A percentile compares a stretch with the other conserved stretches of the same genome.
These are phyloP conservation scores for Strigamia crassipes DNA, from an alignment of 2,888 invertebrate genomes.

Conservation along the genomic window DNA sequence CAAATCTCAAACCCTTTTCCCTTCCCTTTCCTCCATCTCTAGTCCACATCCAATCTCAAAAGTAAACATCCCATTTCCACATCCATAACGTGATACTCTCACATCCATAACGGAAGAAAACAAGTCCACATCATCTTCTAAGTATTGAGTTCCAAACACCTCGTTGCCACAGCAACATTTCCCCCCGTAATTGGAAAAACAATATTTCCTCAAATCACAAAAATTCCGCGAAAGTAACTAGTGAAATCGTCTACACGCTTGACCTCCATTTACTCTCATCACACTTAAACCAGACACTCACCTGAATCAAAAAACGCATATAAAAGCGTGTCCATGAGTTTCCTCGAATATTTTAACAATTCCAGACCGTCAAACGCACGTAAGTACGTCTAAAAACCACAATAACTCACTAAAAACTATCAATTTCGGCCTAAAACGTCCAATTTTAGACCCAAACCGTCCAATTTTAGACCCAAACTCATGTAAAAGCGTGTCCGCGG, in stretches of 20 bases:
- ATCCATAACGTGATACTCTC: background rate
- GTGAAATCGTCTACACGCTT: background rate
- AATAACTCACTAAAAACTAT: too few relatives aligned
- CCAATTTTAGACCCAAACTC: too few relatives aligned
- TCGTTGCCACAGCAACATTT: background rate
- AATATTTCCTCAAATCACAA: background rate
- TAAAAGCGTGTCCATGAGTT: background rate
- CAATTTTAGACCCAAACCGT: background rate
- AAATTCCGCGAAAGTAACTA: background rate
- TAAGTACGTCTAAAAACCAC: background rate
- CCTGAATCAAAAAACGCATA: background rate
- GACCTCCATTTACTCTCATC: background rate
- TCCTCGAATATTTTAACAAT: background rate
- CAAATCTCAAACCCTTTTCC: background rate
- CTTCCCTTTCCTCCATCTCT: background rate
- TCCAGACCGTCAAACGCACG: background rate
- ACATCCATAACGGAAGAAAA: background rate
- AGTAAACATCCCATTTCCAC: background rate
- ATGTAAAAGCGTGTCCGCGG: too few relatives aligned
- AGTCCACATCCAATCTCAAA: too few relatives aligned
- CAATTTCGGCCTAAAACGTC: background rate
- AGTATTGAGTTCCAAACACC: background rate
- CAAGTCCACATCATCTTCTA: background rate
- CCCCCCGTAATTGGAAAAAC: too few relatives aligned
- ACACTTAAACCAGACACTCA: conserved; percentile 31